Percentiles rank a stretch among this genome's conserved stretches.
Conservation (phyloP, 2,888 invertebrate species). For the Drosophila mettleri region DNA sequence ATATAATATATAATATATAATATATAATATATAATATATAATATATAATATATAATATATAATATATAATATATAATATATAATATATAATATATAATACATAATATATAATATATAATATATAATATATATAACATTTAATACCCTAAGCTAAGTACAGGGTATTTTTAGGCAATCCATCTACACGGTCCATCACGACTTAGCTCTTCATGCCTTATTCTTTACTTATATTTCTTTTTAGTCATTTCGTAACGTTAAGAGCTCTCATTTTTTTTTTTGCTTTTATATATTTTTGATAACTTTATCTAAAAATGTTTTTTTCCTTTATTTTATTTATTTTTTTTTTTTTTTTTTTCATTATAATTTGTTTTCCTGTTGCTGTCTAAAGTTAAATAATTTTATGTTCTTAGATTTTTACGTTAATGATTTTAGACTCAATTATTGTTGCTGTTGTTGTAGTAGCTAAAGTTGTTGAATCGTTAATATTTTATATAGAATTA, state of each 20-base stretch:
- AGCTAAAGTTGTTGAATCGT: constrained; percentile 53
- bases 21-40: too few relatives aligned
- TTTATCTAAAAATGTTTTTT: constrained; percentile 11
- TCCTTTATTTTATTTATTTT: neutral
- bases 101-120: too few relatives aligned
- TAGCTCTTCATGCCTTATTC: neutral
- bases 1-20: too few relatives aligned
- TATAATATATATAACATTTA: too few relatives aligned
- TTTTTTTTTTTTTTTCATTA: neutral
- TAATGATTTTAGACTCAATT: constrained; percentile 24
- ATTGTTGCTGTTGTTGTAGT: constrained; percentile 3
- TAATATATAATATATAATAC: too few relatives aligned
- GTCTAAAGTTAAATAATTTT: neutral
- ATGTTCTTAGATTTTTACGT: constrained; percentile 13
- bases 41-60: too few relatives aligned
- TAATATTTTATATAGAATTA: constrained; percentile 47
- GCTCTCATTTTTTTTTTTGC: neutral
- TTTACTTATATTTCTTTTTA: neutral
- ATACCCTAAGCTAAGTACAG: neutral
- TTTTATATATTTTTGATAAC: constrained; percentile 12
- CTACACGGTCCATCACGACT: neutral
- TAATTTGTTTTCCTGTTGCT: constrained; percentile 12
- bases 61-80: too few relatives aligned
- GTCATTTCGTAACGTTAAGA: constrained; percentile 8
- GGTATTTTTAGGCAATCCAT: neutral